Conservation (phyloP, 2,888 invertebrate genomes). For the Luperina testacea region DNA sequence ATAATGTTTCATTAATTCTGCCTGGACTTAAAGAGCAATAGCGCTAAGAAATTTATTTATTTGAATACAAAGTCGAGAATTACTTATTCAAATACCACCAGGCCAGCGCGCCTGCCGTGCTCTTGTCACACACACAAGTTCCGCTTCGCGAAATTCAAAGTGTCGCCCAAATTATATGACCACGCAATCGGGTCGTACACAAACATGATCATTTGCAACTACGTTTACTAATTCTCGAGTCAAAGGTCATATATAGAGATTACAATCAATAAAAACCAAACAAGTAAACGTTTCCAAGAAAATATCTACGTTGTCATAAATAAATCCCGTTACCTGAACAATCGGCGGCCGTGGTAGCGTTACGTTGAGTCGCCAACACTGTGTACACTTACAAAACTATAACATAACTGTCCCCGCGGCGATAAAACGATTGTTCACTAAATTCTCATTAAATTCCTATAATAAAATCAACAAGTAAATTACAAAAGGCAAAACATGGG, state of each 20-base stretch:
- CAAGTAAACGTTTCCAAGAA: constrained; percentile 70
- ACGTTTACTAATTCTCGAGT: constrained; percentile 53
- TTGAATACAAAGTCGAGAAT: constrained; percentile 24
- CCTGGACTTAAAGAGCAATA: neutral
- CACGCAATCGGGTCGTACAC: constrained; percentile 41
- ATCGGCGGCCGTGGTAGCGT: constrained; percentile 74
- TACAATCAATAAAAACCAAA: constrained; percentile 70
- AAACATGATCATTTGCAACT: constrained; percentile 54
- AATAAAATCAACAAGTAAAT: constrained; percentile 88
- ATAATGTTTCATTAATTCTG: constrained; percentile 18
- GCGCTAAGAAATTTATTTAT: constrained; percentile 14
- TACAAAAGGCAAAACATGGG: constrained; percentile 84
- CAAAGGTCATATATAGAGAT: constrained; percentile 61
- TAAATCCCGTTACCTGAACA: constrained; percentile 89
- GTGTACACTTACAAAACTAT: constrained; percentile 73
- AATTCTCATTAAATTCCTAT: constrained; percentile 78
- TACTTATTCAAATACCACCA: constrained; percentile 27
- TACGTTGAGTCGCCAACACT: constrained; percentile 71
- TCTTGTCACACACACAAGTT: constrained; percentile 46
- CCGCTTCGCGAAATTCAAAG: constrained; percentile 56
- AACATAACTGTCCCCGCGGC: constrained; percentile 77
- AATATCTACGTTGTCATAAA: constrained; percentile 86
- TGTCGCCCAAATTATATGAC: constrained; percentile 43
- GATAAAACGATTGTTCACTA: constrained; percentile 75
- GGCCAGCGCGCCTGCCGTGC: constrained; percentile 11